Conservation (phyloP, 2,113 vertebrate species). For the Pithys albifrons region DNA sequence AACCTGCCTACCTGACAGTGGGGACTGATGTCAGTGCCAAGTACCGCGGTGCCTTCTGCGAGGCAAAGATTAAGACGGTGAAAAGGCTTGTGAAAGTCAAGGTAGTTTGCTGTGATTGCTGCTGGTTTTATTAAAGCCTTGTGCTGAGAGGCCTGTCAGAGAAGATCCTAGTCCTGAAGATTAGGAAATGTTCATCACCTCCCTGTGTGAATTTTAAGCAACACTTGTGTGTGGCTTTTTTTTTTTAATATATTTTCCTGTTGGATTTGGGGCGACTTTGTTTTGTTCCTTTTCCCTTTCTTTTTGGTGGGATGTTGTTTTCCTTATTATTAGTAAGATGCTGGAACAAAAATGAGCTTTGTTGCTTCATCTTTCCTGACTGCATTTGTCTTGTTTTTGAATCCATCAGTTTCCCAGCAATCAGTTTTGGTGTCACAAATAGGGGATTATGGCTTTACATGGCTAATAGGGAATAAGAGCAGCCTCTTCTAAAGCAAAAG, state of each 20-base stretch:
- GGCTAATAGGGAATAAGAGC: not conserved
- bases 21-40: slow-evolving; percentile 99
- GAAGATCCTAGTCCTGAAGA: not conserved
- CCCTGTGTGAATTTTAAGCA: not conserved
- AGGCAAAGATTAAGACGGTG: slow-evolving; percentile 99
- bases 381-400: not conserved
- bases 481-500: not conserved
- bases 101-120: slow-evolving; percentile 69
- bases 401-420: not conserved
- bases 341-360: not conserved
- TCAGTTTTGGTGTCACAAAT: not conserved
- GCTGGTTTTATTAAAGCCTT: not conserved
- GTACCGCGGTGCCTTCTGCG: slow-evolving; percentile 98
- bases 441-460: slow-evolving; percentile 26
- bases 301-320: accelerated
- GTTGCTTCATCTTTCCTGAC: not conserved
- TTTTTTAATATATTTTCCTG: not conserved
- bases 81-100: slow-evolving; percentile 98
- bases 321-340: not conserved
- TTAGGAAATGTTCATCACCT: not conserved
- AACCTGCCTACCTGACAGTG: slow-evolving; percentile 98
- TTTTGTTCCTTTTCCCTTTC: not conserved
- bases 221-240: not conserved
- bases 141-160: not conserved
- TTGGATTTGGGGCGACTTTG: accelerated